Percentiles rank a stretch among this genome's conserved stretches.
phyloP scores from a whole-genome alignment of 2,888 invertebrate species.

The Pseudococcus jackbeardsleyi region DNA sequence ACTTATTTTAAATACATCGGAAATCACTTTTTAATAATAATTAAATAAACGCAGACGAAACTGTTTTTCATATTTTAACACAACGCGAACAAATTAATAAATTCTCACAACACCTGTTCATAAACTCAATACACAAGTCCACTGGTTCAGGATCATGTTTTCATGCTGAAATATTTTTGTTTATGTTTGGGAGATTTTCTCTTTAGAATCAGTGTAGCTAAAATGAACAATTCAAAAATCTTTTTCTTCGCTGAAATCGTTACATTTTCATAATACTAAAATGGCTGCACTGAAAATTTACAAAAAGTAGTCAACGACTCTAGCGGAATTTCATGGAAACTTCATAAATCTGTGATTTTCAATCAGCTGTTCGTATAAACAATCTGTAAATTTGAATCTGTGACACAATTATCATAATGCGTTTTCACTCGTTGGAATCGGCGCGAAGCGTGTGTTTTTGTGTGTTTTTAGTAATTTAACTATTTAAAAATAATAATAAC shows the following conservation, averaged over 20 bases:
- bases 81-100: not conserved
- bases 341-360: not conserved
- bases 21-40: not conserved
- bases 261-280: not conserved
- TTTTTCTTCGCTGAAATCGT: not conserved
- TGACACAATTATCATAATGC: constrained; percentile 37
- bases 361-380: not conserved
- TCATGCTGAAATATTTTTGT: constrained; percentile 53
- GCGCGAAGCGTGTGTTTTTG: constrained; percentile 41
- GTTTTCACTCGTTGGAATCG: constrained; percentile 41
- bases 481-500: not conserved
- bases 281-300: not conserved
- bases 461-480: not conserved
- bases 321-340: not conserved
- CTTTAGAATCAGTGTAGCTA: not conserved
- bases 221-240: not conserved
- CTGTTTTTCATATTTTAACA: not conserved
- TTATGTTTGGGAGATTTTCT: constrained; percentile 13
- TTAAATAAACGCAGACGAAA: not conserved
- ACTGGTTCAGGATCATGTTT: constrained; percentile 36
- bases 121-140: not conserved
- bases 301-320: not conserved
- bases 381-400: not conserved
- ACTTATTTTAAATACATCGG: constrained; percentile 13
- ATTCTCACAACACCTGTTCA: constrained; percentile 18